Percentiles rank a stretch among this genome's conserved stretches.
phyloP scores from a whole-genome alignment of 2,797 vertebrate genomes.

The Bryconaethiops microstoma region DNA sequence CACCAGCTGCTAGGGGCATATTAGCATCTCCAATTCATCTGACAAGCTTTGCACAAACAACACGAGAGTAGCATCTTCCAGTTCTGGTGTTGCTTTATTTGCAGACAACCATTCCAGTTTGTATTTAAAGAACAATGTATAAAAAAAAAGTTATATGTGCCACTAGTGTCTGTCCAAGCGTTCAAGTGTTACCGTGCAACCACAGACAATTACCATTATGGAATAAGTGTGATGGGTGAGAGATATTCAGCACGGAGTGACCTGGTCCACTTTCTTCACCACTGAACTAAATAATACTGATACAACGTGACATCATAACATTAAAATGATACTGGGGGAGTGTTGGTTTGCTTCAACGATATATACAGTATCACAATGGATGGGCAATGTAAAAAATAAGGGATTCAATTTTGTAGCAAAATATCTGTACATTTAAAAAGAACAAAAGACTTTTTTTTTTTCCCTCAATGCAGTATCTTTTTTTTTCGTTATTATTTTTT shows the following conservation, averaged over 20 bases:
- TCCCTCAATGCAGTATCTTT: constrained; percentile 39
- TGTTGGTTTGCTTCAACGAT: constrained; percentile 51
- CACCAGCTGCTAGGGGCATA: no score
- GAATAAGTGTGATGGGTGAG: constrained; percentile 50
- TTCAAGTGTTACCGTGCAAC: constrained; percentile 57
- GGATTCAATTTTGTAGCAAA: constrained; percentile 63
- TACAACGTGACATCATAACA: constrained; percentile 56
- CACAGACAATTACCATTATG: constrained; percentile 55
- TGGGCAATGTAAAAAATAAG: constrained; percentile 64
- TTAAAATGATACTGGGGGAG: constrained; percentile 45
- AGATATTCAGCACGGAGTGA: constrained; percentile 53
- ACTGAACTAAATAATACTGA: constrained; percentile 59
- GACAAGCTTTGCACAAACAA: background rate
- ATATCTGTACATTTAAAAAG: constrained; percentile 66
- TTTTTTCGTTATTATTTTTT: background rate
- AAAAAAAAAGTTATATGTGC: constrained; percentile 53
- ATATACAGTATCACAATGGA: constrained; percentile 65
- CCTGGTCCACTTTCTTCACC: constrained; percentile 57
- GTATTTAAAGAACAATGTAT: constrained; percentile 55
- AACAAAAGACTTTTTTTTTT: constrained; percentile 30
- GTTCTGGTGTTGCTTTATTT: constrained; percentile 60
- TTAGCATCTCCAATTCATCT: no score
- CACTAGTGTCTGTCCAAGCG: constrained; percentile 57
- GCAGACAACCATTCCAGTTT: constrained; percentile 57
- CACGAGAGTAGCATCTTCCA: background rate